phyloP scores from a whole-genome alignment of 2,888 invertebrate genomes.

The Caenorhabditis drosophilae region DNA sequence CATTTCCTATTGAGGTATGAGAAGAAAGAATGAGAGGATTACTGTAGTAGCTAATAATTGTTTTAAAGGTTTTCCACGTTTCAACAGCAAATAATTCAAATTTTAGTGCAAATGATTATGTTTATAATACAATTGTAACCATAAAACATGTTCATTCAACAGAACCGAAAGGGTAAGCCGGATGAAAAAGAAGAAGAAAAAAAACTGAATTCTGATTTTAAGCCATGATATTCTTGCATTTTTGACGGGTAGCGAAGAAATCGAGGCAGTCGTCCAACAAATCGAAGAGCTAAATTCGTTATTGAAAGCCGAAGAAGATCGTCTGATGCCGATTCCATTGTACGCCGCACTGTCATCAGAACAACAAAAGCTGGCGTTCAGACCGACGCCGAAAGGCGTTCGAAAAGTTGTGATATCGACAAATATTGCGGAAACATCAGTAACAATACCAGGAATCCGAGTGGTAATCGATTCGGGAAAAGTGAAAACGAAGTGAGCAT shows the following conservation, averaged over 20 bases:
- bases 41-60: too few species aligned
- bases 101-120: slow-evolving; percentile 68
- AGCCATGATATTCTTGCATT: slow-evolving; percentile 70
- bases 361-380: slow-evolving; percentile 39
- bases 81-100: slow-evolving; percentile 28
- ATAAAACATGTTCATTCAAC: slow-evolving; percentile 71
- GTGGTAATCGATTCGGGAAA: slow-evolving; percentile 74
- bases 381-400: slow-evolving; percentile 30
- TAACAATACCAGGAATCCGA: slow-evolving; percentile 91
- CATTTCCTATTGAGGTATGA: slow-evolving; percentile 77
- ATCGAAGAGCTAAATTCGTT: slow-evolving; percentile 85
- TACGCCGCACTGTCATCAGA: slow-evolving; percentile 48
- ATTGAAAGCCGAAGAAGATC: slow-evolving; percentile 70
- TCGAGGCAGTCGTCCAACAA: slow-evolving; percentile 73
- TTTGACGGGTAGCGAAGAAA: slow-evolving; percentile 91
- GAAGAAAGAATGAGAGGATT: too few species aligned
- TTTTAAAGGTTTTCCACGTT: too few species aligned
- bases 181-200: slow-evolving; percentile 8
- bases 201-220: neutral
- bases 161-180: slow-evolving; percentile 69
- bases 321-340: slow-evolving; percentile 46
- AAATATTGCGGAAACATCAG: slow-evolving; percentile 94
- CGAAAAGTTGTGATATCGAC: slow-evolving; percentile 88
- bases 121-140: slow-evolving; percentile 71
- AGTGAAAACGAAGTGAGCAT: slow-evolving; percentile 63